Evolutionary conservation across 2,113 vertebrate species (phyloP).

Genomic region (Ptilorrhoa leucosticta): DNA sequence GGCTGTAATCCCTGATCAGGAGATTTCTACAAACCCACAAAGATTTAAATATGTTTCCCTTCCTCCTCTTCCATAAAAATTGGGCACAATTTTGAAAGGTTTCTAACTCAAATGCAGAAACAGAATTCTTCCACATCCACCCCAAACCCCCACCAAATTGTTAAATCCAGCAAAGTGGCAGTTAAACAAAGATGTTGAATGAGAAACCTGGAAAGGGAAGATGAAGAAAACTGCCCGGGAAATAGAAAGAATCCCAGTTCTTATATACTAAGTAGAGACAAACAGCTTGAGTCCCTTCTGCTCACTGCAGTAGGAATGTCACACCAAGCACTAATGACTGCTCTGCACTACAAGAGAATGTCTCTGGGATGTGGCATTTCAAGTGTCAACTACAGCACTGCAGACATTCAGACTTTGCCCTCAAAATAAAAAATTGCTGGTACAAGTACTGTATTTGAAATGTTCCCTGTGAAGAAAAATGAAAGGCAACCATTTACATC

Average conservation of each 20-base stretch:
- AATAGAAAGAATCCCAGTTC: background rate
- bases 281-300: slow-evolving; percentile 45
- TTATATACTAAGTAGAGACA: background rate
- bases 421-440: background rate
- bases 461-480: background rate
- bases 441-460: background rate
- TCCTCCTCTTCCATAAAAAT: background rate
- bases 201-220: background rate
- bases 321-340: background rate
- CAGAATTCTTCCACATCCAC: background rate
- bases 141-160: background rate
- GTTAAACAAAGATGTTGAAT: background rate
- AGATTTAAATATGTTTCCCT: background rate
- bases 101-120: background rate
- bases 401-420: background rate
- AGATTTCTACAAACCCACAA: background rate
- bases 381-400: background rate
- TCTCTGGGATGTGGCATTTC: background rate
- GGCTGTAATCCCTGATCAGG: background rate
- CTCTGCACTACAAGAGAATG: background rate
- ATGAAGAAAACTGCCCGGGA: background rate
- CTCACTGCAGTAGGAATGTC: background rate
- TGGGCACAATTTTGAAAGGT: background rate
- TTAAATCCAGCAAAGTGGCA: background rate
- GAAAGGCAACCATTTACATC: background rate